Evolutionary conservation across 1,140 invertebrate species (phyloP).

Genomic region (Eciton burchellii): DNA sequence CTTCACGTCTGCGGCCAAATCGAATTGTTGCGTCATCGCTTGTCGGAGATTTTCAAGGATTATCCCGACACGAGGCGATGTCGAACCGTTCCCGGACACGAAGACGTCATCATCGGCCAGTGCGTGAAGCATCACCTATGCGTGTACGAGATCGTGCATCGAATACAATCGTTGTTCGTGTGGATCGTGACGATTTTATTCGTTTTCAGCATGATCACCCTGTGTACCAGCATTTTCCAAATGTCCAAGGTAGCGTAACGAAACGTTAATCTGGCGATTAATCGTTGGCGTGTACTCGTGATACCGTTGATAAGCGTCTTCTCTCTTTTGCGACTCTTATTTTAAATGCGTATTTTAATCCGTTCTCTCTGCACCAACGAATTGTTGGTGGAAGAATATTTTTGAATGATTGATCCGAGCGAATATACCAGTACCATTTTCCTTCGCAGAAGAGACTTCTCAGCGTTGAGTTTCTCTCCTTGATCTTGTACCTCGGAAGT

Average conservation of each 20-base stretch:
- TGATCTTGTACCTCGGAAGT: conserved; percentile 40
- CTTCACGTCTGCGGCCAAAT: conserved; percentile 53
- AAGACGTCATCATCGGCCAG: conserved; percentile 1
- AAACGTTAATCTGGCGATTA: no score
- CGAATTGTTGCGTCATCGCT: conserved; percentile 42
- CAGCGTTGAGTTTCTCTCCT: conserved; percentile 50
- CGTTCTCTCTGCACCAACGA: neutral
- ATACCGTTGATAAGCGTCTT: no score
- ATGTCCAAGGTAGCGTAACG: conserved; percentile 59
- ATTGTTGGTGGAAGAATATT: neutral
- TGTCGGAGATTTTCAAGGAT: conserved; percentile 34
- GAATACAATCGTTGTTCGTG: conserved; percentile 55
- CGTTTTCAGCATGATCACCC: conserved; percentile 50
- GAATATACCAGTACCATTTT: no score
- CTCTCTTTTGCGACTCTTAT: no score
- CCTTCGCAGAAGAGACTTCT: conserved; percentile 20
- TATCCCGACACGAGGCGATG: neutral
- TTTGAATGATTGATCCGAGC: no score
- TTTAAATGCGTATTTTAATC: no score
- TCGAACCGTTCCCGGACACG: neutral
- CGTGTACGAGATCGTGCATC: conserved; percentile 45
- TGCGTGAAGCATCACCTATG: conserved; percentile 55
- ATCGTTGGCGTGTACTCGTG: no score
- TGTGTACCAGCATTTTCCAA: conserved; percentile 61
- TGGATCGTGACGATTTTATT: conserved; percentile 61